phyloP scores from a whole-genome alignment of 2,797 vertebrate species.

The Micromesistius poutassou region DNA sequence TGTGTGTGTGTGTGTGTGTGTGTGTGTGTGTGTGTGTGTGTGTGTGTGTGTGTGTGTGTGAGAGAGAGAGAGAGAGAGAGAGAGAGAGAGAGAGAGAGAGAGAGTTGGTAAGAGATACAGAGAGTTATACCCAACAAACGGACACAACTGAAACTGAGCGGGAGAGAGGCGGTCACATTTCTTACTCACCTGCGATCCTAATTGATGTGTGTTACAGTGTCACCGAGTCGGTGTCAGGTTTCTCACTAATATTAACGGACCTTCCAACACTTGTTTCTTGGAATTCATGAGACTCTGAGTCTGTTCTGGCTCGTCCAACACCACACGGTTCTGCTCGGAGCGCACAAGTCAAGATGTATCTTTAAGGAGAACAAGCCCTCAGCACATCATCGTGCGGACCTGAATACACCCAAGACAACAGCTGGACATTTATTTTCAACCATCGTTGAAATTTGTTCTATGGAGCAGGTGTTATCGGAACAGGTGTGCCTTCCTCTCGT shows the following conservation, averaged over 20 bases:
- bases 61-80: slow-evolving; percentile 9
- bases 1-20: background rate
- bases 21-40: background rate
- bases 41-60: background rate
- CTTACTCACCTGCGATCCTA: slow-evolving; percentile 69
- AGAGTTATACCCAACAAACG: slow-evolving; percentile 29
- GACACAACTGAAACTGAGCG: slow-evolving; percentile 57
- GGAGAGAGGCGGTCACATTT: slow-evolving; percentile 67
- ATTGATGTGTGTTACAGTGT: slow-evolving; percentile 62
- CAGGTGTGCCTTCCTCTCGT: slow-evolving; percentile 42
- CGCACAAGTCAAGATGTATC: slow-evolving; percentile 40
- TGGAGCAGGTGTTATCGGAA: slow-evolving; percentile 52
- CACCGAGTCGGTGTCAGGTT: slow-evolving; percentile 55
- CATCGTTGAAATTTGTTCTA: slow-evolving; percentile 26
- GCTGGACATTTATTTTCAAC: slow-evolving; percentile 24
- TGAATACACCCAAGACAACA: slow-evolving; percentile 10
- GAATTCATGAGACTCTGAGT: slow-evolving; percentile 46
- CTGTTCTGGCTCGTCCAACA: slow-evolving; percentile 44
- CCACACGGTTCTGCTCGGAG: slow-evolving; percentile 28
- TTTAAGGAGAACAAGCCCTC: slow-evolving; percentile 15
- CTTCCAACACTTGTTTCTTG: slow-evolving; percentile 58
- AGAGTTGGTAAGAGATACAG: background rate
- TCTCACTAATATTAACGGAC: slow-evolving; percentile 43
- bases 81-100: too few species aligned
- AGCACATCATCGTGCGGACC: slow-evolving; percentile 24